Conservation (phyloP, 2,113 vertebrate species). For the Amazona guildingii region DNA sequence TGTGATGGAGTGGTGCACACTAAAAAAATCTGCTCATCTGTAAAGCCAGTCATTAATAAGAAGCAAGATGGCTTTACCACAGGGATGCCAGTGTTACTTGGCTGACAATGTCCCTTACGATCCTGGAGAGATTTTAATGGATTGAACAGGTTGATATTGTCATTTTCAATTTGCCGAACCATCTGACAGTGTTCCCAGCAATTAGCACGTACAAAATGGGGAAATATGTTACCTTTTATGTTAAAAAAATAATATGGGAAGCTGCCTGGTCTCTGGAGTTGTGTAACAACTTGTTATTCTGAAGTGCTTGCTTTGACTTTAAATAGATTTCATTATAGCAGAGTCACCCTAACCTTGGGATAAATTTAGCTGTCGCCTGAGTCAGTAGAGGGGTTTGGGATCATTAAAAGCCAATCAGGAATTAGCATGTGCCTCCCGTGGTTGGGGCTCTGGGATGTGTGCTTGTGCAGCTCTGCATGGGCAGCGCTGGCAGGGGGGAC, state of each 20-base stretch:
- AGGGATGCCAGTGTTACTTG: slow-evolving; percentile 52
- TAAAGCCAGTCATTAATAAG: slow-evolving; percentile 63
- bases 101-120: slow-evolving; percentile 61
- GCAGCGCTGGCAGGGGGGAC: not conserved
- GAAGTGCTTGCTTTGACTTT: slow-evolving; percentile 48
- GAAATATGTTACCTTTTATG: slow-evolving; percentile 53
- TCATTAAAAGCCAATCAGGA: slow-evolving; percentile 38
- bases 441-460: not conserved
- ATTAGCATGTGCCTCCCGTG: not conserved
- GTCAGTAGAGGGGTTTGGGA: slow-evolving; percentile 28
- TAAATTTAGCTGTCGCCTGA: slow-evolving; percentile 58
- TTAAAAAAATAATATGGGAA: slow-evolving; percentile 20
- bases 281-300: slow-evolving; percentile 34
- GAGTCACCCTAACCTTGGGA: slow-evolving; percentile 59
- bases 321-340: slow-evolving; percentile 43
- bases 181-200: slow-evolving; percentile 71
- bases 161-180: slow-evolving; percentile 76
- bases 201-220: slow-evolving; percentile 71
- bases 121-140: slow-evolving; percentile 70
- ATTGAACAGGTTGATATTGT: slow-evolving; percentile 76
- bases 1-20: not conserved
- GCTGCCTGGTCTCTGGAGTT: slow-evolving; percentile 31
- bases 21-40: slow-evolving; percentile 59
- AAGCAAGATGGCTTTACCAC: slow-evolving; percentile 66
- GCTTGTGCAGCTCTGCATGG: not conserved